Base-by-base conservation (phyloP, 2,797 vertebrate species). In the Leptatherina wallacei region DNA sequence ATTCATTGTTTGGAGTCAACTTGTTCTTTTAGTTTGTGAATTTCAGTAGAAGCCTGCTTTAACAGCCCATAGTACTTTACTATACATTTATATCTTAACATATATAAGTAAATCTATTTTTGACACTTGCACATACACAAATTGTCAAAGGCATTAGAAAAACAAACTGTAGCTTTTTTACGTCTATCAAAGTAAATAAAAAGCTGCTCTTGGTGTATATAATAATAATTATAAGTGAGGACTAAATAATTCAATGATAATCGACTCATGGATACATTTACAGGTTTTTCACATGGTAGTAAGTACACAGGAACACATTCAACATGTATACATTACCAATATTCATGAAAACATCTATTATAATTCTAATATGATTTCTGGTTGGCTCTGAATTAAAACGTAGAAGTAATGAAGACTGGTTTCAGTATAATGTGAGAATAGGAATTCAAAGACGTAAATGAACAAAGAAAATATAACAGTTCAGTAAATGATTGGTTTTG, bases 11-110 rank as follows among this genome's bases (percentile, higher is more conserved):
- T 13, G 1, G 58, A 66, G 67, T 35, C 8, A n/a, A 6, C 32
- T 71, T 69, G 3, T 61, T 73, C 64, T 54, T 59, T 59, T 63
- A 73, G 33, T 77, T 61, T 61, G 22, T 65, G 27, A 61, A 55
- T 2, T 16, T 49, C n/a, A 55, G 13, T 30, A 30, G 7, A 30
- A 55, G 54, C 13, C 4, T 7, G 29, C 14, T 8, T 30, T 55
- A 55, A 55, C 4, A 2, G 6, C 7, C 7, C 7, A 18, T 2
- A 14, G 27, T 29, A 24, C 24, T 29, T 29, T 16, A 6, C 9
- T 12, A 30, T 29, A 7, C 13, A 18, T 44, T 4, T 47, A 47
- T 47, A 47, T 20, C 5, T 47, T 47, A 20, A 47, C 18, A 47
- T 2, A 47, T 47, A 9, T 16, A 18, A 5, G 40, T 42, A 32